Base-by-base conservation (phyloP, 2,888 invertebrate genomes). In the Cryptophagus acutangulus region DNA sequence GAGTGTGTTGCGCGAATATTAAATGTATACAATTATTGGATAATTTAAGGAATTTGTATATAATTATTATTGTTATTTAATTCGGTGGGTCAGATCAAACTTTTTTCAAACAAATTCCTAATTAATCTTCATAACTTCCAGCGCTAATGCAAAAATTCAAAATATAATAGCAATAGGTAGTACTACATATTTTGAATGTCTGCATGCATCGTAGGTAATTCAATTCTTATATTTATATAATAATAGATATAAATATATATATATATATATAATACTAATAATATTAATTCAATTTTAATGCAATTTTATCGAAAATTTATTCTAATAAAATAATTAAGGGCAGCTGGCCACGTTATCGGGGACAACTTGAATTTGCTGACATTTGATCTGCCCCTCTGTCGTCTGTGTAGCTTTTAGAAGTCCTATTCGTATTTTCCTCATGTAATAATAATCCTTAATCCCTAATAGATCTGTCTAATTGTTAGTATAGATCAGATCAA, bases 401-500 rank as follows among this genome's bases (percentile, higher is more conserved):
- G 57, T 67, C 58, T 63, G 60, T 65, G 67, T 68, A 67, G 67
- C 66, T 66, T 65, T 57, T 67, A 62, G 57, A 48, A 49, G 57
- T 60, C 62, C 64, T 65, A 55, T 57, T 62, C 65, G 62, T 67
- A 66, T 62, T 63, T 44, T 43, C 65, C 65, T 66, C 59, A 62
- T 64, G 62, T 65, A 64, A 58, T 56, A 63, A 58, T 57, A 59
- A 48, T 57, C 59, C 62, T 62, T n/a, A 59, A 61, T 13, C 54
- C 54, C 42, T 47, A 40, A 52, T 66, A 68, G 66, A 67, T 65
- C 65, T 67, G 67, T 68, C 66, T 66, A 58, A 62, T 63, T 67
- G 66, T 67, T 67, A 67, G 68, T 52, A 31, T 65, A 67, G 64
- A 58, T 62, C 63, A 65, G 66, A 68, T 67, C 66, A 62, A 62